These are phyloP conservation scores for Chinchilla lanigera DNA, from an alignment of 2,113 vertebrate species.

Conservation along the genomic window DNA sequence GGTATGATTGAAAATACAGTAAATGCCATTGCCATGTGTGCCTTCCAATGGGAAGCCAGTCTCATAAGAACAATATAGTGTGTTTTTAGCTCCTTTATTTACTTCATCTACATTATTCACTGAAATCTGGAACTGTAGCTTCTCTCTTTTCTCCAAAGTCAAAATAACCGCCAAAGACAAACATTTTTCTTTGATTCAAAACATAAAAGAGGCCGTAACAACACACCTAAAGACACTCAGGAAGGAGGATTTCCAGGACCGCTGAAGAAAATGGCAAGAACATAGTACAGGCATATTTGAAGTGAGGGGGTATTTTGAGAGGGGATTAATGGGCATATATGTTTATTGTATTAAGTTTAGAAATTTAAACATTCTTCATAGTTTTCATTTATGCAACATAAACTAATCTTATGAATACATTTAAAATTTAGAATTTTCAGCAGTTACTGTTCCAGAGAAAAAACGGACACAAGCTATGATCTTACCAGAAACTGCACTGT, in stretches of 20 bases:
- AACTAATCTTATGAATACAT: background rate
- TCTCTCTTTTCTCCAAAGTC: background rate
- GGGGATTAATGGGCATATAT: background rate
- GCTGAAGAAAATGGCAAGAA: background rate
- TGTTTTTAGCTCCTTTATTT: background rate
- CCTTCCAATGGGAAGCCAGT: background rate
- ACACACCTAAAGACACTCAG: background rate
- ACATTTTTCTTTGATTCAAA: background rate
- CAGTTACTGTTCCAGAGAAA: background rate
- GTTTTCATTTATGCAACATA: background rate
- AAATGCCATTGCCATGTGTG: background rate
- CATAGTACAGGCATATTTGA: background rate
- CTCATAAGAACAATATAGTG: background rate
- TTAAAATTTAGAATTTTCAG: conserved; percentile 11
- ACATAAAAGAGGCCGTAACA: background rate
- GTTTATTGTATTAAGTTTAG: background rate
- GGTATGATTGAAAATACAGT: background rate
- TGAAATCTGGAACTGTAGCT: background rate
- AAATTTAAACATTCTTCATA: background rate
- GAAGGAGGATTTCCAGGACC: background rate
- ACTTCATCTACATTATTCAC: background rate
- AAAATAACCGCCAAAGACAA: background rate
- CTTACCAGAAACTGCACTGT: background rate
- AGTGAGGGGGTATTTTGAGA: background rate
- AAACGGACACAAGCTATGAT: background rate